Percentiles rank a stretch among this genome's conserved stretches.
phyloP scores from a whole-genome alignment of 2,888 invertebrate genomes.

The Erebia epiphron region DNA sequence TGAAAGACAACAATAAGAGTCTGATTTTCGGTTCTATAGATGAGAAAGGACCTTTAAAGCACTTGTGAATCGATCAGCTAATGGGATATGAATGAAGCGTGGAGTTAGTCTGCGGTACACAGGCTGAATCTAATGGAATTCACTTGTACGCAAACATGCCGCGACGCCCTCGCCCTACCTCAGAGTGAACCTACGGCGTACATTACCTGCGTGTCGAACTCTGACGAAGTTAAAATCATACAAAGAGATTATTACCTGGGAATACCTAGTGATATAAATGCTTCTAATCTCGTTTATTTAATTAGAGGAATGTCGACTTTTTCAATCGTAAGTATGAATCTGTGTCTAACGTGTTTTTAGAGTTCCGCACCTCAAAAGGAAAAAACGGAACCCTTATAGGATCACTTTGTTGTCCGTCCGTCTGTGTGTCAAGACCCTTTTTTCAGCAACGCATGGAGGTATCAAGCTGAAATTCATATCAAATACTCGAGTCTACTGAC shows the following conservation, averaged over 20 bases:
- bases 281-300: too few relatives aligned
- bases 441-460: too few relatives aligned
- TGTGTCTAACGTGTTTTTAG: too few relatives aligned
- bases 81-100: slow-evolving; percentile 80
- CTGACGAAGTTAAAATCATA: slow-evolving; percentile 21
- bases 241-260: slow-evolving; percentile 16
- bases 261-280: not conserved
- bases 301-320: not conserved
- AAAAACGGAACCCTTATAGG: too few relatives aligned
- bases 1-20: not conserved
- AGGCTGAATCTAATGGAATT: slow-evolving; percentile 80
- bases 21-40: not conserved
- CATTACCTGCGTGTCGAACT: slow-evolving; percentile 28
- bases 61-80: slow-evolving; percentile 79
- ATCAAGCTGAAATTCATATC: too few relatives aligned
- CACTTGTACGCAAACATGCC: slow-evolving; percentile 82
- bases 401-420: too few relatives aligned
- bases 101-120: slow-evolving; percentile 70
- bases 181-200: slow-evolving; percentile 25
- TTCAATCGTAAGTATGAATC: not conserved
- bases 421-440: too few relatives aligned
- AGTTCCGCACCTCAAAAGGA: too few relatives aligned
- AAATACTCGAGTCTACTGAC: too few relatives aligned
- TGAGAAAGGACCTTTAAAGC: slow-evolving; percentile 49
- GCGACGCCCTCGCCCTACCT: slow-evolving; percentile 61